These are phyloP conservation scores for Alethe castanea DNA, from an alignment of 2,113 vertebrate genomes.

Conservation along the genomic window DNA sequence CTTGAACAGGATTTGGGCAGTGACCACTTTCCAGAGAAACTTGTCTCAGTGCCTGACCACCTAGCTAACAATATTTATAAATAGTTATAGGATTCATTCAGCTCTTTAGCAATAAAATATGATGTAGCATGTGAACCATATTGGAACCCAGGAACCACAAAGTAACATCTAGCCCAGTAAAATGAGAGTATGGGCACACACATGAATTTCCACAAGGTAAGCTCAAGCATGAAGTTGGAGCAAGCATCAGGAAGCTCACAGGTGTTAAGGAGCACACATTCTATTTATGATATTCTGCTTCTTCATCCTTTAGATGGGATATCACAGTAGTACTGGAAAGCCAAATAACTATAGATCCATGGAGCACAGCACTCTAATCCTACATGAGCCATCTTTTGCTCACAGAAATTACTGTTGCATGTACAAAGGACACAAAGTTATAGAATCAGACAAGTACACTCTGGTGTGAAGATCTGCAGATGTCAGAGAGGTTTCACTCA, in stretches of 20 bases:
- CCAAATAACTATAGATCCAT: neutral
- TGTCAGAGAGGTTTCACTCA: neutral
- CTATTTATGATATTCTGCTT: neutral
- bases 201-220: neutral
- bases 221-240: neutral
- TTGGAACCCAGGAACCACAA: neutral
- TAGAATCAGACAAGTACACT: neutral
- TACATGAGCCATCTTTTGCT: neutral
- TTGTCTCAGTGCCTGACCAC: neutral
- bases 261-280: neutral
- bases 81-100: neutral
- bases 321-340: neutral
- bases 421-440: neutral
- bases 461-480: neutral
- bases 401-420: neutral
- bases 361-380: neutral
- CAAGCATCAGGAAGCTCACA: fast-evolving
- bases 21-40: neutral
- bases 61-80: neutral
- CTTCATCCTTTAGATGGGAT: neutral
- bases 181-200: neutral
- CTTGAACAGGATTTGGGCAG: neutral
- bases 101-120: neutral
- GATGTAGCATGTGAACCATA: neutral
- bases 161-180: neutral